Evolutionary conservation across 1,140 invertebrate genomes (phyloP), one percentile per base, ranked within the genome.

Genomic region (Archegozetes longisetosus): DNA sequence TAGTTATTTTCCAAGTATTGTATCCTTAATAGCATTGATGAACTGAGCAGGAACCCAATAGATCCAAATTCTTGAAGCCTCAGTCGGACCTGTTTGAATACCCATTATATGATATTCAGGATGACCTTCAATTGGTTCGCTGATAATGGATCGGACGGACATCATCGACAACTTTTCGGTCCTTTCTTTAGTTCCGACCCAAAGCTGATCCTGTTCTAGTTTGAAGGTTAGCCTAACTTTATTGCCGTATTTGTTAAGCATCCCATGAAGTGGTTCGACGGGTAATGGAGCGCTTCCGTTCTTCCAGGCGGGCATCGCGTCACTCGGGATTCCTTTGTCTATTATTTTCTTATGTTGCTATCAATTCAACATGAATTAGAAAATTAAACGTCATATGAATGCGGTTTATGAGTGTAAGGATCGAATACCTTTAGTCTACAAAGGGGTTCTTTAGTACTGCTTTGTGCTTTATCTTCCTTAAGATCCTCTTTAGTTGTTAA

Each of bases 181-280:
- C 66, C 88, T 76, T 74, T 94, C 88, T 76, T 91, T 93, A 20
- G 88, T 93, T 48, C 88, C 88, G 55, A 93, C 82, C 90, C 90
- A 94, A 6, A 94, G 72, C 71, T 94, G 86, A 72, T 93, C 89
- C 60, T 82, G 77, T 73, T 93, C 89, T 65, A 92, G 75, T 78
- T 93, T 94, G 70, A 94, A 93, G 47, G 89, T 93, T 57, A 94
- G 76, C 68, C 89, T 76, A 52, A 93, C 87, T 80, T 93, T 93
- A 1, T 86, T 84, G n/a, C 88, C 88, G 66, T 81, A 80, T 71
- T 90, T 89, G 71, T 92, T 92, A 62, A 91, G 73, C 89, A 94
- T 93, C 55, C 89, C 89, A 68, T 82, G 82, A 24, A 94, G 70
- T 47, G 89, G 89, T 63, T 82, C 78, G 29, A 82, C 79, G 27